Base-by-base conservation (phyloP, 2,888 invertebrate species). In the Strigamia maritima region DNA sequence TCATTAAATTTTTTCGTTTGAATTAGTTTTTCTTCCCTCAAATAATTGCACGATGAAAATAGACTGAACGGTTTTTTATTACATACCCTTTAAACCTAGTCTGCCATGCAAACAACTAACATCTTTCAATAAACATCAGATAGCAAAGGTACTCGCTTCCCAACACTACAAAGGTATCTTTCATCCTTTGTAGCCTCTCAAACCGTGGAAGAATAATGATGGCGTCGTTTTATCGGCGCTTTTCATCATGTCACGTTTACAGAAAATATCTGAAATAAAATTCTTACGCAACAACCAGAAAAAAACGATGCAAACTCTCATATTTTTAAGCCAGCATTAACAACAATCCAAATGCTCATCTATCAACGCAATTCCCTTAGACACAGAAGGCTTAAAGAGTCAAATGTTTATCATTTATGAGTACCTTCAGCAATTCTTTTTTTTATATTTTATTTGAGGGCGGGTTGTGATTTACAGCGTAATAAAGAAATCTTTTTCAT, bases 401-500 rank as follows among this genome's bases (percentile, higher is more conserved):
- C 70, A 70, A 24, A 12, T 70, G 70, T 70, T 70, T 70, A 70
- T 70, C 70, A 70, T 70, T 70, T 70, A 70, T 28, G 70, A 70
- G 70, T 28, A 70, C 28, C 70, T 26, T 6, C n/a, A 49, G 49
- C 14, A 19, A 16, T 1, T n/a, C 38, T 44, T 44, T 44, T 44
- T 49, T n/a, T 49, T 44, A 16, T 26, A 24, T 26, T 70, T 70
- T 26, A 70, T 70, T 70, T 28, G 70, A 28, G 65, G 26, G 65
- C 4, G 12, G 28, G 2, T 26, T 70, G 70, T 70, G 8, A 70
- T 70, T 70, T 70, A 70, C 70, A 26, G n/a, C 70, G 70, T 70
- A 70, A 70, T 70, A 70, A 70, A 70, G 28, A 28, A 70, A 70
- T 70, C 70, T 70, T 70, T 70, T 70, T 70, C 70, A 70, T 70